These are phyloP conservation scores for Panagrolaimus sp. DNA, from an alignment of 1,140 invertebrate species.

Conservation along the genomic window DNA sequence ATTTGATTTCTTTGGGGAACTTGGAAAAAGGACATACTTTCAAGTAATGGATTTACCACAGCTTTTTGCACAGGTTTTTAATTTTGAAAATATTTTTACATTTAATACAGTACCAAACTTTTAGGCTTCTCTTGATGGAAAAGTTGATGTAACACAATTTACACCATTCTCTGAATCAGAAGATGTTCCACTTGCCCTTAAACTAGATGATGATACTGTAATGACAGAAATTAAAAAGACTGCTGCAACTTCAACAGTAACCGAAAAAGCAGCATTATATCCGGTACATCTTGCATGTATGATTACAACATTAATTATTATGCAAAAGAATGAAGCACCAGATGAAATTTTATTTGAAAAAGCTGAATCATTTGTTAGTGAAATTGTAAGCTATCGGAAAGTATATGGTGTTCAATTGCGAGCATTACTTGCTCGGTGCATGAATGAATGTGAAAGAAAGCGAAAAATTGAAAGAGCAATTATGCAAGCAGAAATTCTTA, in stretches of 20 bases:
- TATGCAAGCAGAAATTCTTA: slow-evolving; percentile 8
- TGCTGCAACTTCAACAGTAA: neutral
- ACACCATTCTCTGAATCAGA: neutral
- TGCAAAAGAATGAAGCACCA: neutral
- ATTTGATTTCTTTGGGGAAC: neutral
- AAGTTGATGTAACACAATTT: neutral
- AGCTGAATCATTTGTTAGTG: neutral
- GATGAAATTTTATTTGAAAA: slow-evolving; percentile 12
- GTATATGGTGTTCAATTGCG: neutral
- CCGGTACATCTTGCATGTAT: neutral
- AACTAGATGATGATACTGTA: slow-evolving; percentile 7
- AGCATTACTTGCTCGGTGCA: neutral
- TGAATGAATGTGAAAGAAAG: neutral
- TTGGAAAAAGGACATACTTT: neutral
- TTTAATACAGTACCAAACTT: too few relatives aligned
- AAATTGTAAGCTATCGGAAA: neutral
- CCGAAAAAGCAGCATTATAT: neutral
- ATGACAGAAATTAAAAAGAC: slow-evolving; percentile 5
- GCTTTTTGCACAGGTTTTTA: slow-evolving; percentile 7
- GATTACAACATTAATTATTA: neutral
- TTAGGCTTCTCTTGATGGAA: neutral
- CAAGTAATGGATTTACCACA: slow-evolving; percentile 6
- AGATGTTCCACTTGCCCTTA: neutral
- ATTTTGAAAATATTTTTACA: neutral
- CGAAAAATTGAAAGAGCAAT: neutral